Percentiles rank a stretch among this genome's conserved stretches.
Evolutionary conservation across 1,140 invertebrate genomes (phyloP).

Genomic region (Idris sp.): DNA sequence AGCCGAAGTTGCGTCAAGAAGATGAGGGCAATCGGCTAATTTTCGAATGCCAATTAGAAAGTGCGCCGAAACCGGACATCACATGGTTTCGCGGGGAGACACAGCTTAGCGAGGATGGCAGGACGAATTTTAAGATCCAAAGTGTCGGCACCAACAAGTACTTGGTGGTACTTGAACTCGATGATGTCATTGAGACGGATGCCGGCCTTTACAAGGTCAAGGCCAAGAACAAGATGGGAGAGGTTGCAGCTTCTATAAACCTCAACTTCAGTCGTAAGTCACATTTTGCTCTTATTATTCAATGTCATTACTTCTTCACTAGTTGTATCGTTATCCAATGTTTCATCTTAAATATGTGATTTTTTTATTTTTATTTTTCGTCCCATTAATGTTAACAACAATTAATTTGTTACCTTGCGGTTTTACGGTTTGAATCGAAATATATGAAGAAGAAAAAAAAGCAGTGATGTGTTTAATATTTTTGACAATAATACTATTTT

Average conservation of each 20-base stretch:
- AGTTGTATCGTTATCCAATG: too few relatives aligned
- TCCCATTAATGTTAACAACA: too few relatives aligned
- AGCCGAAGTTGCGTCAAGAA: conserved; percentile 96
- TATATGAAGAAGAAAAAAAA: too few relatives aligned
- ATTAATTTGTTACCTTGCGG: too few relatives aligned
- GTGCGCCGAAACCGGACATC: conserved; percentile 93
- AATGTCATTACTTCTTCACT: too few relatives aligned
- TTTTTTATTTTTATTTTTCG: too few relatives aligned
- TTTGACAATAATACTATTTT: too few relatives aligned
- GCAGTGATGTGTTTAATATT: too few relatives aligned
- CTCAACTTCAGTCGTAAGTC: conserved; percentile 98
- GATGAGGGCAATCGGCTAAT: conserved; percentile 96
- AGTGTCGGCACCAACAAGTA: conserved; percentile 91
- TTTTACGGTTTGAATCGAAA: too few relatives aligned
- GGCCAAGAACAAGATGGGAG: conserved; percentile 98
- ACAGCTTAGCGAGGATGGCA: conserved; percentile 87
- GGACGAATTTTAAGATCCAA: conserved; percentile 92
- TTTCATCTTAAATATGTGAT: too few relatives aligned
- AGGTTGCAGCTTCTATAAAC: conserved; percentile 98
- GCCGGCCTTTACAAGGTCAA: conserved; percentile 98
- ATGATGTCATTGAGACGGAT: conserved; percentile 96
- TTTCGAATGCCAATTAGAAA: conserved; percentile 95
- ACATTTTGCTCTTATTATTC: conserved; percentile 19
- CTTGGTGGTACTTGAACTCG: conserved; percentile 93
- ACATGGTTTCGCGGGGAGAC: conserved; percentile 94